A percentile compares a stretch with the other conserved stretches of the same genome.
Evolutionary conservation across 2,113 vertebrate genomes (phyloP).

Genomic region (Alexandromys fortis): DNA sequence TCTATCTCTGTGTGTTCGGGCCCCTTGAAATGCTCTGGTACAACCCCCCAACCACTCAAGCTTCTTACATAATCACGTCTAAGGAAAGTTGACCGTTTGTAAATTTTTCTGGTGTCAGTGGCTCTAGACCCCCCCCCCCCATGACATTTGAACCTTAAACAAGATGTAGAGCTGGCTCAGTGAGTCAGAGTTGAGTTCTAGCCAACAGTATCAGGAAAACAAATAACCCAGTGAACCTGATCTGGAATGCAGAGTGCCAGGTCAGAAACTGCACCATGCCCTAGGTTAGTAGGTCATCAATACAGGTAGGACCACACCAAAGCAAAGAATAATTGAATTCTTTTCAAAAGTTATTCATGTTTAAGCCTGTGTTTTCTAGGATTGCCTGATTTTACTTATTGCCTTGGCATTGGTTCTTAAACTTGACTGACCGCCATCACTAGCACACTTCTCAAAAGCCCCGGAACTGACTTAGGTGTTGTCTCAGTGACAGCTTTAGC

Average conservation of each 20-base stretch:
- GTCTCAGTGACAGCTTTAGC: neutral
- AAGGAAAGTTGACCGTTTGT: neutral
- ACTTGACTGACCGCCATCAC: neutral
- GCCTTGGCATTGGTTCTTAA: neutral
- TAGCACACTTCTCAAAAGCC: neutral
- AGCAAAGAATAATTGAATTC: neutral
- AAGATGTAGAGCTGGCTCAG: neutral
- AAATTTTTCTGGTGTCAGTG: neutral
- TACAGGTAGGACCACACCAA: neutral
- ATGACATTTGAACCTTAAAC: neutral
- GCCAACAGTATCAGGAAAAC: neutral
- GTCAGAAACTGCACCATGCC: neutral
- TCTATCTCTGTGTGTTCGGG: neutral
- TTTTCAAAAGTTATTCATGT: neutral
- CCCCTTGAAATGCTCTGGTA: neutral
- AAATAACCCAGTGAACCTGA: neutral
- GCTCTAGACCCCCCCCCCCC: neutral
- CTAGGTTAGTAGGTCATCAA: neutral
- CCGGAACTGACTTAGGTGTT: rapidly evolving
- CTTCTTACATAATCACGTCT: neutral
- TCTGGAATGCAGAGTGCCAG: neutral
- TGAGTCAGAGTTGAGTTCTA: neutral
- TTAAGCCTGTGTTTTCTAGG: neutral
- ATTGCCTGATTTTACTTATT: neutral
- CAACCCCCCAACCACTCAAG: neutral